Evolutionary conservation across 2,113 vertebrate genomes (phyloP), one percentile per base, ranked within the genome.

Genomic region (Macquaria ambigua): DNA sequence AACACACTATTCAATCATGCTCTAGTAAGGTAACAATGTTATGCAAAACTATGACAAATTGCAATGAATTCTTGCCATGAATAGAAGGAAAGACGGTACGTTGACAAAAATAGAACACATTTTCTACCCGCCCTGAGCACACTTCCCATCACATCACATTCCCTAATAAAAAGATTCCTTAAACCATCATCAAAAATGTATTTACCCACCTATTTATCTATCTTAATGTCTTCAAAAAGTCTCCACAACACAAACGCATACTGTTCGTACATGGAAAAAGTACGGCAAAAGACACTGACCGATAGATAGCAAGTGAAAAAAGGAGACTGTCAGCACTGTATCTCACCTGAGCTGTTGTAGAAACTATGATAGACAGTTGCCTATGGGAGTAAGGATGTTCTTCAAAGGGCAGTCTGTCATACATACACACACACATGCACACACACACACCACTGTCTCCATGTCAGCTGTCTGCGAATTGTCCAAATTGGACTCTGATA

Each of bases 1-100:
- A 82, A 82, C 71, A 77, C 46, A 62, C 2, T 48, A 12, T 69
- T 59, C 64, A 48, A 1, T 69, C 46, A 23, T 48, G 5, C 31
- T 68, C 55, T 12, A 2, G 41, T 50, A 41, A 72, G 15, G 61
- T 75, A 70, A 75, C 34, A 53, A 21, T 79, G 34, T 28, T 62
- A 4, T 77, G 34, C 56, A 74, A 75, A 88, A 75, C 37, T 31
- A 18, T 63, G 48, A 77, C 53, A 61, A 67, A 67, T 61, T 66
- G 25, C 31, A 70, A 8, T 28, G 5, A 55, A 18, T 43, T 76
- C 15, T 76, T 56, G 8, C n/a, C n/a, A 56, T 48, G 25, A 34
- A 68, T 50, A 12, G 16, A 58, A 34, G 43, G n/a, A 64, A 67
- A 39, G 23, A 71, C 52, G 55, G 77, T 52, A 4, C 7, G 1